Base-by-base conservation (phyloP, 2,113 vertebrate species). In the Anoura caudifer region DNA sequence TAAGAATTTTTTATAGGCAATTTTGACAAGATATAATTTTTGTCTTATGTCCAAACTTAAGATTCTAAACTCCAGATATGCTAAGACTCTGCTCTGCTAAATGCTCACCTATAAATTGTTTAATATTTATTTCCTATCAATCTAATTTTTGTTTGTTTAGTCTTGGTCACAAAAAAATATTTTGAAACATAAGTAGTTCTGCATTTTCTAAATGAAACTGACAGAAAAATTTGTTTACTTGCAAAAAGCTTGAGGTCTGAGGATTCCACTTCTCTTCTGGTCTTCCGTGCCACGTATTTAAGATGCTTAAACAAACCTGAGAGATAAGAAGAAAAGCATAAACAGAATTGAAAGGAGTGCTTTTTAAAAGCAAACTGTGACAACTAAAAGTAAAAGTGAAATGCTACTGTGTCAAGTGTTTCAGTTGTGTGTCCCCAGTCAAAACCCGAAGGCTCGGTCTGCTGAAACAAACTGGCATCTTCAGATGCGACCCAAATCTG, bases 201-300 rank as follows among this genome's bases (percentile, higher is more conserved):
- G 91, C 80, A 92, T 85, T 94, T 79, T 92, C 6, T 73, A 93
- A 96, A 33, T 67, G 10, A 97, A 96, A 97, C 38, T n/a, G 61
- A 80, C 91, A 96, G n/a, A 43, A 86, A 97, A 94, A 96, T 95
- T 92, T 83, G 87, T 99, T 99, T 97, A 99, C 99, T 99, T 99
- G 99, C 98, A 99, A 98, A 98, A 99, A 99, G 98, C 99, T 99
- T 96, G 99, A 99, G 93, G 99, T 99, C 95, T 99, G 99, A 5
- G 99, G 99, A 98, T 99, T 99, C 99, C 99, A 99, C 70, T 99
- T 99, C 97, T 99, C 99, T 98, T 99, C 99, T 36, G 99, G 99
- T 98, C 99, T 99, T 81, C 99, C 99, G 43, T 99, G 99, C 99
- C 99, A 99, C 0, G 99, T 99, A 98, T 99, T 99, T 79, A 99